Percentiles rank a stretch among this genome's conserved stretches.
phyloP scores from a whole-genome alignment of 1,140 invertebrate genomes.

The Drosophila erecta region DNA sequence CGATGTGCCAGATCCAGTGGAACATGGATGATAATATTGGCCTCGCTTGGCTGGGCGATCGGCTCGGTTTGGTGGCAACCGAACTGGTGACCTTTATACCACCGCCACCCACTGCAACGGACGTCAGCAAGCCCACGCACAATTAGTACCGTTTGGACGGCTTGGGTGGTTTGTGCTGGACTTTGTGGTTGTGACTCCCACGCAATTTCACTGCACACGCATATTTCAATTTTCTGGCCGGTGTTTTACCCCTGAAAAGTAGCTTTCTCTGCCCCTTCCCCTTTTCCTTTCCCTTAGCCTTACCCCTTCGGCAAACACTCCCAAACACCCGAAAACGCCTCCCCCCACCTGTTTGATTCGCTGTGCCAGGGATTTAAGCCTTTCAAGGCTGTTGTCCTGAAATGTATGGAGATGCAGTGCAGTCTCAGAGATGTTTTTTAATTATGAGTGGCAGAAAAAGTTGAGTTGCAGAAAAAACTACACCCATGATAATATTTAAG shows the following conservation, averaged over 20 bases:
- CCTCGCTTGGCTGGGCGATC: slow-evolving; percentile 22
- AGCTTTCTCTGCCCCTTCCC: not conserved
- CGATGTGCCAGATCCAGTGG: slow-evolving; percentile 39
- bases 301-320: not conserved
- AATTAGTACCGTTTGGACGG: slow-evolving; percentile 20
- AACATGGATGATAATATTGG: slow-evolving; percentile 43
- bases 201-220: slow-evolving; percentile 64
- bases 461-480: too few species aligned
- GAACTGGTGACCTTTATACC: slow-evolving; percentile 36
- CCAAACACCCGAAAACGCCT: not conserved
- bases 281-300: not conserved
- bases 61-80: not conserved
- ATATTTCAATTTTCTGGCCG: slow-evolving; percentile 65
- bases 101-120: too few species aligned
- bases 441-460: not conserved
- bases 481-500: too few species aligned
- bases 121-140: not conserved
- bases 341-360: slow-evolving; percentile 68
- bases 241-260: slow-evolving; percentile 2
- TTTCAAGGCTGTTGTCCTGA: slow-evolving; percentile 11
- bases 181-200: slow-evolving; percentile 24
- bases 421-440: not conserved
- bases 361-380: slow-evolving; percentile 20
- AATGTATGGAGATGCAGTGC: not conserved
- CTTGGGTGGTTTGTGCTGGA: not conserved